phyloP scores from a whole-genome alignment of 2,888 invertebrate genomes.

The Sminthurides aquaticus region DNA sequence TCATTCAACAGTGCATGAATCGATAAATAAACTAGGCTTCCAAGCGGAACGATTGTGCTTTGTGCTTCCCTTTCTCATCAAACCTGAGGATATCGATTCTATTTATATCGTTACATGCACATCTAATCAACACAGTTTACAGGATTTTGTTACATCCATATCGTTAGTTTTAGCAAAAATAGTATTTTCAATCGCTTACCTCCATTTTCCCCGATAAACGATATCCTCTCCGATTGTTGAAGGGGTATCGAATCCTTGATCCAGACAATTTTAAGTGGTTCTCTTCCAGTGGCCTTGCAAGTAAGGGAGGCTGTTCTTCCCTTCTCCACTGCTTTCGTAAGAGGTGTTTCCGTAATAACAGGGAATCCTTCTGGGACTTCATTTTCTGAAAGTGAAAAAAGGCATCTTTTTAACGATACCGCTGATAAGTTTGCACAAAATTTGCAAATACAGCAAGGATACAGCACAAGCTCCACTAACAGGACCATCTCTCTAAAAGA shows the following conservation, averaged over 20 bases:
- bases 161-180: neutral
- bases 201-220: conserved; percentile 39
- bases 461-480: no score
- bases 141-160: no score
- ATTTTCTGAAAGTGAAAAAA: conserved; percentile 58
- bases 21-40: no score
- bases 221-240: conserved; percentile 51
- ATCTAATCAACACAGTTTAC: no score
- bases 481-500: no score
- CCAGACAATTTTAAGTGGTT: conserved; percentile 73
- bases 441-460: neutral
- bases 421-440: conserved; percentile 6
- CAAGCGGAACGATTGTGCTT: no score
- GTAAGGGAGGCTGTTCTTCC: conserved; percentile 82
- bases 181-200: conserved; percentile 35
- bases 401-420: conserved; percentile 3
- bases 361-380: conserved; percentile 90
- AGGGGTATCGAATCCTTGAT: conserved; percentile 86
- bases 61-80: no score
- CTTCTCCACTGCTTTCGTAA: conserved; percentile 90
- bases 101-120: no score
- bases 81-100: no score
- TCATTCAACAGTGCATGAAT: no score
- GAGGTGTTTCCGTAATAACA: conserved; percentile 74
- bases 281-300: conserved; percentile 80